These are phyloP conservation scores for Cerceris rybyensis DNA, from an alignment of 2,888 invertebrate species.

Conservation along the genomic window DNA sequence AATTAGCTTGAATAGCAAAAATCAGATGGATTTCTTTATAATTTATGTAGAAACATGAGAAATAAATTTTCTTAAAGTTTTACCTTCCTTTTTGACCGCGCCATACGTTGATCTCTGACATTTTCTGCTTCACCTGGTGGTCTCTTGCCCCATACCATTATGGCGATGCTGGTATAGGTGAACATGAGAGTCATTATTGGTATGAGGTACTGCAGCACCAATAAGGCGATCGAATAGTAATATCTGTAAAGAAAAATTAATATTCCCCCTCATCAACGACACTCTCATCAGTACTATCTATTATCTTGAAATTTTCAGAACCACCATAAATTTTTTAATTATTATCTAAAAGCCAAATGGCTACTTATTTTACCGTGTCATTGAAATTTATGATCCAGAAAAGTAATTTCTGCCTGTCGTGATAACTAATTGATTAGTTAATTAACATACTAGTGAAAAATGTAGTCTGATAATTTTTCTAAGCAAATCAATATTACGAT, in stretches of 20 bases:
- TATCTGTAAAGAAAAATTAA: slow-evolving; percentile 76
- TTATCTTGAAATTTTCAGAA: too few species aligned
- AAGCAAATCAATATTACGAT: too few species aligned
- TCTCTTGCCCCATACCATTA: slow-evolving; percentile 93
- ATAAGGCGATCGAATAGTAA: slow-evolving; percentile 89
- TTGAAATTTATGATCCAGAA: neutral
- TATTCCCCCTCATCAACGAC: neutral
- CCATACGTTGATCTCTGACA: slow-evolving; percentile 91
- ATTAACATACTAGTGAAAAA: neutral
- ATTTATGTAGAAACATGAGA: too few species aligned
- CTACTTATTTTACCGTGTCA: neutral
- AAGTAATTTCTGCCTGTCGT: neutral
- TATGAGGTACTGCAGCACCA: slow-evolving; percentile 92
- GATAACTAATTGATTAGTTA: neutral
- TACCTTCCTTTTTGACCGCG: slow-evolving; percentile 94
- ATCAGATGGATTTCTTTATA: too few species aligned
- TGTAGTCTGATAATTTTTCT: too few species aligned
- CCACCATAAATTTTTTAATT: too few species aligned
- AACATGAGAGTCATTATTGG: slow-evolving; percentile 91
- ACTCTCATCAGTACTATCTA: too few species aligned
- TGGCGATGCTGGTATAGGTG: slow-evolving; percentile 93
- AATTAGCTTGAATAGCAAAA: too few species aligned
- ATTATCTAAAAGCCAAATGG: too few species aligned
- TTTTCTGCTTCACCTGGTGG: slow-evolving; percentile 95
- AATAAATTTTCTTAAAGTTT: slow-evolving; percentile 49